Conservation (phyloP, 2,888 invertebrate genomes). For the Temnothorax unifasciatus region DNA sequence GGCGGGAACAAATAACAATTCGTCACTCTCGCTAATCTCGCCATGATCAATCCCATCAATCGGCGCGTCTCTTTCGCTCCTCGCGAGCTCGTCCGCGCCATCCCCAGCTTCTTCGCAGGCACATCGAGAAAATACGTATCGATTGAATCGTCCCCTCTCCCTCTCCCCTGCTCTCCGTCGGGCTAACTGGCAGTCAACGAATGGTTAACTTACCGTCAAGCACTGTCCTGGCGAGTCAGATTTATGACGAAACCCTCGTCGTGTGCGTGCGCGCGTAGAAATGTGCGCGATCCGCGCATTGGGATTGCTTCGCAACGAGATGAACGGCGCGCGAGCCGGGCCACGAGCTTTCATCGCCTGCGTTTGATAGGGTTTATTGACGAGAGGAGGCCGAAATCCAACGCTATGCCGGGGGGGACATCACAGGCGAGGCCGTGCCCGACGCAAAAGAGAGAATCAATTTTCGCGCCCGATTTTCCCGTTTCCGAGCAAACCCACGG, state of each 20-base stretch:
- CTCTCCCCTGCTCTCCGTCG: too few species aligned
- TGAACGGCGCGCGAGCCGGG: slow-evolving; percentile 63
- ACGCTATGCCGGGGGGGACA: not conserved
- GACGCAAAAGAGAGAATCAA: slow-evolving; percentile 66
- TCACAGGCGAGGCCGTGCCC: slow-evolving; percentile 17
- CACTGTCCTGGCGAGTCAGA: slow-evolving; percentile 50
- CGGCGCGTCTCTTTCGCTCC: slow-evolving; percentile 28
- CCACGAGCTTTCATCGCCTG: slow-evolving; percentile 75
- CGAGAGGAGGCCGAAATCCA: slow-evolving; percentile 53
- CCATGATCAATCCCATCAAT: slow-evolving; percentile 52
- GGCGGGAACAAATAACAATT: slow-evolving; percentile 50
- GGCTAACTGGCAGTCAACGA: slow-evolving; percentile 34
- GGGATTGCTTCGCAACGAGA: slow-evolving; percentile 51
- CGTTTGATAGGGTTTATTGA: slow-evolving; percentile 74
- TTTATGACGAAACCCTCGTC: slow-evolving; percentile 61
- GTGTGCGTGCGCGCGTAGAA: slow-evolving; percentile 27
- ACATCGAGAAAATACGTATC: slow-evolving; percentile 17
- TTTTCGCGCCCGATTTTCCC: slow-evolving; percentile 67
- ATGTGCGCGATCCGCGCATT: not conserved
- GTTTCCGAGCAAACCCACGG: slow-evolving; percentile 12
- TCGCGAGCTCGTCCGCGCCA: not conserved
- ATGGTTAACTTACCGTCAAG: slow-evolving; percentile 56
- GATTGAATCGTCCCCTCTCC: not conserved
- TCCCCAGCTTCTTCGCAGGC: slow-evolving; percentile 18
- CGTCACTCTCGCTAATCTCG: slow-evolving; percentile 49